Evolutionary conservation across 2,113 vertebrate genomes (phyloP).

Genomic region (Petrocephalus microphthalmus): DNA sequence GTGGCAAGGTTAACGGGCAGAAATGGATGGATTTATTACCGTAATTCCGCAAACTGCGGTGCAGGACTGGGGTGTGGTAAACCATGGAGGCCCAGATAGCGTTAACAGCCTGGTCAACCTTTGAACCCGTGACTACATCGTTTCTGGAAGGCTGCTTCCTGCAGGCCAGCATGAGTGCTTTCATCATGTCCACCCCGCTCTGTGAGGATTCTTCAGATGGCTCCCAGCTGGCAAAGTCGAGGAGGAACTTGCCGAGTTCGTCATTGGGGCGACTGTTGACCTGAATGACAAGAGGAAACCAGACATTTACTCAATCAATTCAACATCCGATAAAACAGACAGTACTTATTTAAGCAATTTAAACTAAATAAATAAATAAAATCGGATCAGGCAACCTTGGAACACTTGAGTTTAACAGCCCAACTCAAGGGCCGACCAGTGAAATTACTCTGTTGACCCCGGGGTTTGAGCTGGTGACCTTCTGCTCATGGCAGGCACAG

Average conservation of each 20-base stretch:
- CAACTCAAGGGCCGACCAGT: not conserved
- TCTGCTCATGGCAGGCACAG: not conserved
- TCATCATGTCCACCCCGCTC: constrained; percentile 77
- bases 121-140: constrained; percentile 77
- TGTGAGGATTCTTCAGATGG: constrained; percentile 73
- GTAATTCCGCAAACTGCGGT: constrained; percentile 74
- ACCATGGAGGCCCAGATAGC: constrained; percentile 92
- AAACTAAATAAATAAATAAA: not conserved
- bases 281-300: constrained; percentile 44
- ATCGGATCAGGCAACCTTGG: not conserved
- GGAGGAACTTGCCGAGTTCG: constrained; percentile 70
- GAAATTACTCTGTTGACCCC: not conserved
- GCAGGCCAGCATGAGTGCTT: constrained; percentile 74
- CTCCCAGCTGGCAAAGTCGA: constrained; percentile 83
- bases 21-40: constrained; percentile 65
- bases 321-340: not conserved
- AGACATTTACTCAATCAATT: not conserved
- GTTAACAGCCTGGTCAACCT: constrained; percentile 91
- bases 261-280: constrained; percentile 54
- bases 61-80: constrained; percentile 86
- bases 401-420: not conserved
- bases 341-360: not conserved
- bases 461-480: not conserved
- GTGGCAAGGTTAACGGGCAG: constrained; percentile 35
- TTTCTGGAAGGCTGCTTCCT: constrained; percentile 81